Evolutionary conservation across 2,888 invertebrate genomes (phyloP).

Genomic region (Pammene aurita): DNA sequence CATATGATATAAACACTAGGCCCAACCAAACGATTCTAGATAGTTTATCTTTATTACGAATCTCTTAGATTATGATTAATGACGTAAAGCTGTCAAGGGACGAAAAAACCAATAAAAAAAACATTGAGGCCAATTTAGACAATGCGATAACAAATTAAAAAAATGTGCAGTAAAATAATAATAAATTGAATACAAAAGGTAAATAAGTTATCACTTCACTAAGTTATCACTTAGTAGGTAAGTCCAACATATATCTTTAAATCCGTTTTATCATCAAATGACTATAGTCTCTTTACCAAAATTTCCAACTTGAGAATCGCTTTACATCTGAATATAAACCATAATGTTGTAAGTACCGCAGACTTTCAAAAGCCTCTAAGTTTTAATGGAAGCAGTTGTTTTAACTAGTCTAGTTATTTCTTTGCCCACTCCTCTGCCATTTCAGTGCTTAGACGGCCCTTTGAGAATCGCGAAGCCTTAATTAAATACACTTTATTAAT

Average conservation of each 20-base stretch:
- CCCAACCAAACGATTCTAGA: no score
- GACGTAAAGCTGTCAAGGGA: no score
- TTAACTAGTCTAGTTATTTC: slow-evolving; percentile 28
- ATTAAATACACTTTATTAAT: slow-evolving; percentile 27
- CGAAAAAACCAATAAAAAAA: no score
- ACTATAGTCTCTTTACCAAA: background rate
- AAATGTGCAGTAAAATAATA: no score
- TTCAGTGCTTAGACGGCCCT: slow-evolving; percentile 24
- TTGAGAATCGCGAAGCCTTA: slow-evolving; percentile 25
- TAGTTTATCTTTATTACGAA: no score
- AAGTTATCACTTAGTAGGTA: no score
- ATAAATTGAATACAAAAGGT: no score
- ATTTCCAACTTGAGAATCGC: background rate
- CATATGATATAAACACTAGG: no score
- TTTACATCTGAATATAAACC: background rate
- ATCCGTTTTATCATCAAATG: background rate
- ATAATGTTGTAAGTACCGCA: background rate
- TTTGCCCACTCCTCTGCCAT: slow-evolving; percentile 21
- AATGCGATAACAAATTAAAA: no score
- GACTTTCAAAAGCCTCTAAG: slow-evolving; percentile 20
- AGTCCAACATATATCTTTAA: background rate
- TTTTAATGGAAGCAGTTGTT: slow-evolving; percentile 28
- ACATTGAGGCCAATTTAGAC: no score
- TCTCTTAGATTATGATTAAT: no score
- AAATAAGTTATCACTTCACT: no score